Base-by-base conservation (phyloP, 2,797 vertebrate genomes). In the Rhynchonycteris naso region DNA sequence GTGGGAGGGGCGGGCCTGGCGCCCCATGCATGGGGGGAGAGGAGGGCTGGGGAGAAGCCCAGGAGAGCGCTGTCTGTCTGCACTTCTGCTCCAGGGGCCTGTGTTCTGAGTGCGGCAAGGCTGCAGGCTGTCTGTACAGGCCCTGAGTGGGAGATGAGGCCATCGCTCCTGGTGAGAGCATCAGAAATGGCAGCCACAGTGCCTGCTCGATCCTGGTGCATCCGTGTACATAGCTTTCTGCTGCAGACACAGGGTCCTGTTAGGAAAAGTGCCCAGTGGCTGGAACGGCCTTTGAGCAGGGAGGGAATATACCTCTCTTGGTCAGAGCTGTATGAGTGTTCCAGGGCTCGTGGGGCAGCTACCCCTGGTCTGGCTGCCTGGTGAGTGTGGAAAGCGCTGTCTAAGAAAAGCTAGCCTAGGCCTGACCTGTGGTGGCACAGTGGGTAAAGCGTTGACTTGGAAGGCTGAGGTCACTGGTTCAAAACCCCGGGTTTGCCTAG, bases 281-380 rank as follows among this genome's bases (percentile, higher is more conserved):
- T 26, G 11, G 22, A 58, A 28, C 21, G 88, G 88, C 47, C 87
- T 58, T 26, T 61, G 50, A 43, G 56, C 47, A 3, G 38, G 30
- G 33, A 15, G 50, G 24, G 30, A 13, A 2, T 0, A 2, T 4
- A 7, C 33, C 18, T 71, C n/a, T 75, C 38, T 52, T 2, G 1
- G 8, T 18, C 54, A 61, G 30, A 63, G 21, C 58, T 4, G 4
- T 0, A 13, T 33, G 61, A 72, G 80, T 54, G 3, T 58, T 50
- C 75, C 11, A 52, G 61, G 54, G 15, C n/a, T 66, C 7, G n/a
- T 9, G 4, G 79, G 68, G 56, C 38, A 30, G 79, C 61, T 13
- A 33, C 66, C 88, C 56, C 43, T 59, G 28, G 19, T 56, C 43
- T 5, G 1, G 63, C 54, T 63, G 61, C 71, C 11, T 2, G 16